Conservation (phyloP, 2,888 invertebrate species). For the Strigamia maritima region DNA sequence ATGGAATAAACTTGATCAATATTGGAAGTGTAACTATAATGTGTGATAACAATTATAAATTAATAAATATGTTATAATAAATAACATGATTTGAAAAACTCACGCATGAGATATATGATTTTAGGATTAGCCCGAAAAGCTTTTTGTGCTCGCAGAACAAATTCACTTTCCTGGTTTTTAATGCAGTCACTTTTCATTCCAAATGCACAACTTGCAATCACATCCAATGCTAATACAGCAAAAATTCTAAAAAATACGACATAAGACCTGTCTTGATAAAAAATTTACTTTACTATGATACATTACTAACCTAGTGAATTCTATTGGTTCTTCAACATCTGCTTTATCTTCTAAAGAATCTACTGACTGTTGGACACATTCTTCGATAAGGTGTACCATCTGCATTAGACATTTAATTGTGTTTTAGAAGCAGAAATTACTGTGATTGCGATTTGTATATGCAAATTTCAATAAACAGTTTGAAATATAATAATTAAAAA, state of each 20-base stretch:
- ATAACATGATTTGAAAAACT: too few species aligned
- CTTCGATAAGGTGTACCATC: constrained; percentile 41
- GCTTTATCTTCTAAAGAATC: not conserved
- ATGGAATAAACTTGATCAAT: not conserved
- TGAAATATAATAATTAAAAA: constrained; percentile 36
- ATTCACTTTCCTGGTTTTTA: constrained; percentile 34
- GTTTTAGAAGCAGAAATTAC: too few species aligned
- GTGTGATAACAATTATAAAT: too few species aligned
- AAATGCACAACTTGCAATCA: constrained; percentile 39
- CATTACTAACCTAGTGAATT: constrained; percentile 26
- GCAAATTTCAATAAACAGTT: too few species aligned
- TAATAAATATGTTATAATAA: too few species aligned
- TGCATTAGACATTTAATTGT: too few species aligned
- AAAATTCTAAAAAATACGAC: constrained; percentile 1
- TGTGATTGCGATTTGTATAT: too few species aligned
- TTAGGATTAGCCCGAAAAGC: not conserved
- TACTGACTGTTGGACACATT: constrained; percentile 37
- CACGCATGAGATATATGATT: not conserved
- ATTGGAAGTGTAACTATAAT: not conserved
- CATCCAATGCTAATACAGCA: constrained; percentile 33
- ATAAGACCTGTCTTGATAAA: too few species aligned
- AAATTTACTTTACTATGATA: not conserved
- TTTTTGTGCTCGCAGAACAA: not conserved
- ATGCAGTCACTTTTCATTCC: constrained; percentile 36
- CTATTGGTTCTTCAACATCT: not conserved